Conservation (phyloP, 1,140 invertebrate genomes). For the Bilobella aurantiaca region DNA sequence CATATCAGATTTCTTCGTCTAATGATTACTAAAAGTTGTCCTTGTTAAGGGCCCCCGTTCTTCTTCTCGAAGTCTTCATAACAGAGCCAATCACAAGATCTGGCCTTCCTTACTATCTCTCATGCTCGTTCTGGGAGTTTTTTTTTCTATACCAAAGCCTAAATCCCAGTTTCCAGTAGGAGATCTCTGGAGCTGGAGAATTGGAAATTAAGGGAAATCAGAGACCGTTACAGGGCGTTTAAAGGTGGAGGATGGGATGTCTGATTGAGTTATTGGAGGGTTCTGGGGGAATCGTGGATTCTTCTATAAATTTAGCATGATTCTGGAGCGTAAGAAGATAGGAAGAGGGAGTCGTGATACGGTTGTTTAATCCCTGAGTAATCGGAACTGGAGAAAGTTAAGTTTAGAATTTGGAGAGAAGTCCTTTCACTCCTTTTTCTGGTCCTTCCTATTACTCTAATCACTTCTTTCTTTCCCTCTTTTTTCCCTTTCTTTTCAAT, state of each 20-base stretch:
- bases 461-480: neutral
- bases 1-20: neutral
- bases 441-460: conserved; percentile 6
- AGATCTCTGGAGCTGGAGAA: too few relatives aligned
- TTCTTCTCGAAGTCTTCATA: too few relatives aligned
- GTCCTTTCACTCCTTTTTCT: neutral
- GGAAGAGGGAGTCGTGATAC: too few relatives aligned
- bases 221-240: neutral
- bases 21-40: neutral
- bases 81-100: too few relatives aligned
- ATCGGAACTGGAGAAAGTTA: neutral
- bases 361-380: conserved; percentile 1
- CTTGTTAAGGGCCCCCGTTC: too few relatives aligned
- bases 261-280: conserved; percentile 3
- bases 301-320: too few relatives aligned
- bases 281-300: neutral
- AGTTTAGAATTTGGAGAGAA: neutral
- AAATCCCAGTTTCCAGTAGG: too few relatives aligned
- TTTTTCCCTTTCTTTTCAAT: neutral
- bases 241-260: neutral
- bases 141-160: too few relatives aligned
- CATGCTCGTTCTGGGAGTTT: too few relatives aligned
- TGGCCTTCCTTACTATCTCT: too few relatives aligned
- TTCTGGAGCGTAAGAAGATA: too few relatives aligned
- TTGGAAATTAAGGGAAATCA: neutral